phyloP scores from a whole-genome alignment of 92 coral and sea anemone genomes.

The Siderastrea siderea region DNA sequence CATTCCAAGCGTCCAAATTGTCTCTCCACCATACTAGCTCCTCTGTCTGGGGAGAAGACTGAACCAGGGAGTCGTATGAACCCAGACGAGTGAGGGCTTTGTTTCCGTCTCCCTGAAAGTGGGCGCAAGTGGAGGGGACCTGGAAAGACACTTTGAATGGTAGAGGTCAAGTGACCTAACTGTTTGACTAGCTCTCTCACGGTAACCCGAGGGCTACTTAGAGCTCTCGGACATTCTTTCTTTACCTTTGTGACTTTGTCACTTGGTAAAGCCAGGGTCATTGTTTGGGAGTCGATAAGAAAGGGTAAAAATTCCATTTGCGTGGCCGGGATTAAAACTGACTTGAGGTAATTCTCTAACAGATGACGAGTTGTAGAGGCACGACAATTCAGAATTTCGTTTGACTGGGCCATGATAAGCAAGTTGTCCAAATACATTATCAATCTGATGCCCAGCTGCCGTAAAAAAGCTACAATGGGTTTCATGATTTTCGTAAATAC shows the following conservation, averaged over 20 bases:
- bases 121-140: conserved; percentile 56
- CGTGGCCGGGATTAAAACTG: background rate
- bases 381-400: conserved; percentile 43
- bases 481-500: background rate
- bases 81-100: conserved; percentile 17
- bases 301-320: background rate
- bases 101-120: conserved; percentile 67
- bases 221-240: background rate
- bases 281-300: background rate
- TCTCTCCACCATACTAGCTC: conserved; percentile 74
- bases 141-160: conserved; percentile 44
- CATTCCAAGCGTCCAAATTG: conserved; percentile 78
- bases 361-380: background rate
- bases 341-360: background rate
- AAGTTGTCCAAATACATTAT: conserved; percentile 38
- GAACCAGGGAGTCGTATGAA: conserved; percentile 46
- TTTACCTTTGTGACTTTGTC: conserved; percentile 56
- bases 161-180: background rate
- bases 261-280: conserved; percentile 56
- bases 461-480: conserved; percentile 12
- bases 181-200: conserved; percentile 10
- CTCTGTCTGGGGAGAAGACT: conserved; percentile 50
- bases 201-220: background rate
- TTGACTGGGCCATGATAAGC: conserved; percentile 23
- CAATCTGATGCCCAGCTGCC: conserved; percentile 37